Conservation (phyloP, 1,140 invertebrate genomes). For the Drosophila novamexicana region DNA sequence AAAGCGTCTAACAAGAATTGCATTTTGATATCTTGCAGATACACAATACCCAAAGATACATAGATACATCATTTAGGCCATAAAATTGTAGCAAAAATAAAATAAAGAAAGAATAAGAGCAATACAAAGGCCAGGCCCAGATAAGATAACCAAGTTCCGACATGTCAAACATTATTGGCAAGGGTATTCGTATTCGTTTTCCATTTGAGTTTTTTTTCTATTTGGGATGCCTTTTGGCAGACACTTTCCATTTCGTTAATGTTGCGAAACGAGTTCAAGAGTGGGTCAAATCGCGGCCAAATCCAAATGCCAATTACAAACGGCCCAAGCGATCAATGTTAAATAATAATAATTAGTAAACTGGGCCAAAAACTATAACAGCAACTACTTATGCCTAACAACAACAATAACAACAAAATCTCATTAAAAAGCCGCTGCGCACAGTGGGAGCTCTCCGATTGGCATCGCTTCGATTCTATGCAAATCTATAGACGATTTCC, state of each 20-base stretch:
- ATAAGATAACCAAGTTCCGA: conserved; percentile 63
- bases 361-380: conserved; percentile 66
- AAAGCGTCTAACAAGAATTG: conserved; percentile 66
- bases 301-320: conserved; percentile 68
- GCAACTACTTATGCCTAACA: conserved; percentile 10
- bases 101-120: conserved; percentile 41
- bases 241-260: conserved; percentile 68
- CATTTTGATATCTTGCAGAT: conserved; percentile 39
- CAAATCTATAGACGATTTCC: conserved; percentile 64
- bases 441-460: conserved; percentile 59
- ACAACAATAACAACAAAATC: conserved; percentile 47
- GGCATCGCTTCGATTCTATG: conserved; percentile 66
- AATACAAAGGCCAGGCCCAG: conserved; percentile 12
- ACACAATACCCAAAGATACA: conserved; percentile 8
- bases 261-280: conserved; percentile 66
- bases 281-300: conserved; percentile 50
- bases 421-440: conserved; percentile 70
- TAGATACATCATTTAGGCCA: conserved; percentile 59
- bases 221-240: conserved; percentile 13
- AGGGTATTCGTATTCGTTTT: conserved; percentile 15
- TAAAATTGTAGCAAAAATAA: conserved; percentile 65
- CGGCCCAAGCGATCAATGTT: conserved; percentile 60
- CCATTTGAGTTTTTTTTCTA: neutral
- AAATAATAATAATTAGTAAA: conserved; percentile 78
- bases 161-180: conserved; percentile 44